These are phyloP conservation scores for Prinia subflava DNA, from an alignment of 2,113 vertebrate genomes.

Conservation along the genomic window DNA sequence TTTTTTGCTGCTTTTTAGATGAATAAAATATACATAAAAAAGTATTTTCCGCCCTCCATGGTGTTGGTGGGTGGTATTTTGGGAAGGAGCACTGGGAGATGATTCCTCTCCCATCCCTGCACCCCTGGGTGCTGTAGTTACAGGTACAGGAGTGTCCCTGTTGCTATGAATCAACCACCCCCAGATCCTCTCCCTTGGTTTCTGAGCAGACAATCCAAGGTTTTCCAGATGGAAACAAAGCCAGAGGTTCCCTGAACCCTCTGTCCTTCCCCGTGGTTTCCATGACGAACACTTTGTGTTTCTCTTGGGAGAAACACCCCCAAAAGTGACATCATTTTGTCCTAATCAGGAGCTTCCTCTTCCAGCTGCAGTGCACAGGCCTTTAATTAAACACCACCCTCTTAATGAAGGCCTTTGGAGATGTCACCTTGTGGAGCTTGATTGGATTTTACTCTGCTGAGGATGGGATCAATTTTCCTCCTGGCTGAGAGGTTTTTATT, in stretches of 20 bases:
- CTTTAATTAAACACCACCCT: constrained; percentile 38
- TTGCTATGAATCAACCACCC: not conserved
- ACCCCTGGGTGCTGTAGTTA: not conserved
- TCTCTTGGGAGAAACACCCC: not conserved
- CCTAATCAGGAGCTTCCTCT: not conserved
- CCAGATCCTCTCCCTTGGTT: not conserved
- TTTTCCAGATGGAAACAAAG: not conserved
- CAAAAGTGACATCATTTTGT: not conserved
- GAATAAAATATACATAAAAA: accelerated
- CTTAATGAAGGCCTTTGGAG: not conserved
- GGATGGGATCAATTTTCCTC: constrained; percentile 43
- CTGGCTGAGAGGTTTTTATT: constrained; percentile 56
- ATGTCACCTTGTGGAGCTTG: constrained; percentile 56
- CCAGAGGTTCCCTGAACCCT: not conserved
- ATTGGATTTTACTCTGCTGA: constrained; percentile 24
- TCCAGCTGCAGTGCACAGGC: not conserved
- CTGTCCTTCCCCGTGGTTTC: not conserved
- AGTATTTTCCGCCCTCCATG: accelerated
- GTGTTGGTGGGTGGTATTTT: accelerated
- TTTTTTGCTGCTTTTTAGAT: not conserved
- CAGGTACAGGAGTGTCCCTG: not conserved
- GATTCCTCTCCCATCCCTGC: not conserved
- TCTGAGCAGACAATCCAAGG: not conserved
- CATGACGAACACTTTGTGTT: not conserved
- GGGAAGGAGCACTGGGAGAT: not conserved